Base-by-base conservation (phyloP, 2,113 vertebrate species). In the Platichthys stellatus region DNA sequence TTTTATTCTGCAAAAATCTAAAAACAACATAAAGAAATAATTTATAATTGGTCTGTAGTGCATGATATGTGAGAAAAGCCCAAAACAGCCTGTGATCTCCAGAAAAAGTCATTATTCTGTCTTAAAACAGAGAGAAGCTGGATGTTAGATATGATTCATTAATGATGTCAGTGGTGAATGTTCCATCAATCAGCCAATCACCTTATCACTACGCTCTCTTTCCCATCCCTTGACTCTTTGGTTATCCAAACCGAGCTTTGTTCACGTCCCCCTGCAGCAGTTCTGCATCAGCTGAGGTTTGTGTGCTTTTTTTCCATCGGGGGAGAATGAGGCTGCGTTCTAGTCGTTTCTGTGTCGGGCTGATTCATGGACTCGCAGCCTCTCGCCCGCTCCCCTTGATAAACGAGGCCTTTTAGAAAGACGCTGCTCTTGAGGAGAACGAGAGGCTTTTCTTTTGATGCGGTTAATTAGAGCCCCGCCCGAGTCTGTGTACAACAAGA, bases 401-500 rank as follows among this genome's bases (percentile, higher is more conserved):
- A 66, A 87, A 62, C 47, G 53, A 69, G 43, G 68, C 60, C 81
- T 69, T 69, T 83, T 82, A 73, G 74, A 78, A 24, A 69, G 18
- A 81, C 61, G 63, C 69, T 60, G 57, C 74, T 64, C 53, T 63
- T 51, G 17, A 81, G 72, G 43, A 68, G 57, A 87, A 72, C 45
- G 86, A 76, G 72, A 72, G 57, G 54, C 56, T 85, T 68, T 38
- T 83, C 61, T 82, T 31, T 85, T 92, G 71, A 91, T 88, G 70
- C 74, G 51, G 43, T 35, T 77, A 87, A 90, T 88, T 69, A 86
- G 60, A 85, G 13, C 72, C 31, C 77, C 67, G 31, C 31, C 31
- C 31, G 31, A 31, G 31, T 31, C 31, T 31, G 1, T 1, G 53
- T 10, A 72, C 43, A 82, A 74, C 51, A 72, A 80, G 78, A 70